Base-by-base conservation (phyloP, 2,113 vertebrate species). In the Tragelaphus strepsiceros region DNA sequence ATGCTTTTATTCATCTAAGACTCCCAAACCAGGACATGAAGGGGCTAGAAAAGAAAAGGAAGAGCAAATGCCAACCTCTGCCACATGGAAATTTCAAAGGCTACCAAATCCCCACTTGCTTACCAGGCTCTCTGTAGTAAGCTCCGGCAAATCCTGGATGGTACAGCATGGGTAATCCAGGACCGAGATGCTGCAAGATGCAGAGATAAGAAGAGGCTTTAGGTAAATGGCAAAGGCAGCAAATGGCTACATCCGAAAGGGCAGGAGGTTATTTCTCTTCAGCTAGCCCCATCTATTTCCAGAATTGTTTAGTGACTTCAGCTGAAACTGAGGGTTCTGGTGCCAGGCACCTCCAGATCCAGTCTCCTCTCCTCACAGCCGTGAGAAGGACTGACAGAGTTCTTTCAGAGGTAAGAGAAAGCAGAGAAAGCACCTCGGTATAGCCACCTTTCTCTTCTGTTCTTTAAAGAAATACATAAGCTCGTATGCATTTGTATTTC, bases 81-180 rank as follows among this genome's bases (percentile, higher is more conserved):
- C 64, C 89, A 88, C n/a, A 6, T 39, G 16, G 12, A 39, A 53
- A 9, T 80, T 96, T 95, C 82, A 90, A 94, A 92, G 81, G 1
- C 49, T 56, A 77, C 92, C 26, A 14, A 54, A 80, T 82, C 39
- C 53, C 43, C 51, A n/a, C 94, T 82, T 59, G 98, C 99, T 99
- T 99, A 99, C 99, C 99, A 99, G 98, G 97, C 99, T 99, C 97
- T 99, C 99, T 0, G 99, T 99, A 0, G 99, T 99, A 82, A 99
- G 99, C 98, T 99, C 99, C 0, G 99, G 99, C 98, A 99, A 97
- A 96, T 99, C 99, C 32, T 99, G 99, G 96, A 99, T 99, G 2
- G 99, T 99, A 58, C 99, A 99, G 54, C 99, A 98, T 0, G 99
- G 99, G 78, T 99, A 99, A 98, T 99, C 99, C 99, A 99, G 99